phyloP scores from a whole-genome alignment of 2,888 invertebrate genomes.

The Dexiosoma caninum region DNA sequence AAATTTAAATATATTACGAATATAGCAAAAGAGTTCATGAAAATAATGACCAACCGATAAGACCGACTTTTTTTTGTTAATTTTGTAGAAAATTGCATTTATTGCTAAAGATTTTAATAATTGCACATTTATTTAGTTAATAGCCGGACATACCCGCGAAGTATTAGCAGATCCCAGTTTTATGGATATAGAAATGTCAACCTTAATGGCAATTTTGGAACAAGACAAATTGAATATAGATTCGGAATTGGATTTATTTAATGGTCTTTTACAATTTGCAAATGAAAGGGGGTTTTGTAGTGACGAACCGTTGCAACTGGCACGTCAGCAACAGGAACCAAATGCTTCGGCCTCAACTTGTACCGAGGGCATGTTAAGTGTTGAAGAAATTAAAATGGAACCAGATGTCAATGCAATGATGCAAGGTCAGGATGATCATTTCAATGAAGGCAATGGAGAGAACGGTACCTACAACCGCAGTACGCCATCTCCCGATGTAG shows the following conservation, averaged over 20 bases:
- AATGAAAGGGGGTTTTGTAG: slow-evolving; percentile 79
- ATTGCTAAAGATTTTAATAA: not conserved
- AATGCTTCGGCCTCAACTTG: not conserved
- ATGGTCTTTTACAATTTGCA: slow-evolving; percentile 84
- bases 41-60: no score
- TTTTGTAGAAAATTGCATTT: not conserved
- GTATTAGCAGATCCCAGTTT: slow-evolving; percentile 87
- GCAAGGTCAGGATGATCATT: slow-evolving; percentile 66
- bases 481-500: slow-evolving; percentile 67
- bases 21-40: no score
- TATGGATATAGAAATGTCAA: slow-evolving; percentile 86
- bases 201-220: slow-evolving; percentile 86
- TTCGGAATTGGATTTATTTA: slow-evolving; percentile 87
- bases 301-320: slow-evolving; percentile 63
- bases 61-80: no score
- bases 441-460: slow-evolving; percentile 67
- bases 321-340: not conserved
- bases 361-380: slow-evolving; percentile 63
- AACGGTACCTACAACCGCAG: slow-evolving; percentile 17
- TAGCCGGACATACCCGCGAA: slow-evolving; percentile 86
- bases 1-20: no score
- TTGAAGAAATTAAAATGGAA: slow-evolving; percentile 74
- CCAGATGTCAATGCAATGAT: slow-evolving; percentile 74
- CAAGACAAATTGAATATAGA: slow-evolving; percentile 85
- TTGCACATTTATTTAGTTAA: slow-evolving; percentile 80